Evolutionary conservation across 1,140 invertebrate genomes (phyloP), one percentile per base, ranked within the genome.

Genomic region (Polypedilum pembai): DNA sequence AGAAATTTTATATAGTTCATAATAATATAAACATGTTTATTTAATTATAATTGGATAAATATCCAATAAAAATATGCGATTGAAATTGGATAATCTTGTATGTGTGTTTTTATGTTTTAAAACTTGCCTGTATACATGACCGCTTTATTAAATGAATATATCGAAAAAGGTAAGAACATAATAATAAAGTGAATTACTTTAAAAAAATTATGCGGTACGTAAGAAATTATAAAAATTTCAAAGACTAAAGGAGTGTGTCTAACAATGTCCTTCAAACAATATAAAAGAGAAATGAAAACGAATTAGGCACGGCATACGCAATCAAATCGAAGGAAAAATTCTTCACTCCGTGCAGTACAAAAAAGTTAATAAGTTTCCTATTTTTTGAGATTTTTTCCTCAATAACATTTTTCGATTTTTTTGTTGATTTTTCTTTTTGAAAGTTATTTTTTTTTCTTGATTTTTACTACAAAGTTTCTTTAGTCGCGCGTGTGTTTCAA

Each of bases 401-500:
- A 69, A 20, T 20, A 18, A 10, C 3, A 21, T 69, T 69, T 69
- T 69, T 20, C 65, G 65, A 69, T 69, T 69, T 69, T 69, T 69
- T 69, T 69, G 65, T 21, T 69, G 17, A 21, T 20, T 69, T 69
- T 69, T 69, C 8, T 21, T 18, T 69, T 69, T 69, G 17, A 20
- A 20, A 69, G 17, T 21, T 69, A 18, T 69, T 69, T 18, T 69
- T 69, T 69, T 20, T 20, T 69, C 65, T 20, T 69, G n/a, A n/a
- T 69, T 69, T 69, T 69, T 69, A 21, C 65, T 69, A 69, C 17
- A 69, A 69, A 69, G 65, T n/a, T 69, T 66, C 8, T 69, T 69
- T 69, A 69, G 65, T 69, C 65, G 65, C 65, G 65, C 17, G 17
- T 66, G n/a, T 66, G n/a, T 69, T 69, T 18, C 65, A 69, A 69